Base-by-base conservation (phyloP, 2,888 invertebrate species). In the Andrena fulva region DNA sequence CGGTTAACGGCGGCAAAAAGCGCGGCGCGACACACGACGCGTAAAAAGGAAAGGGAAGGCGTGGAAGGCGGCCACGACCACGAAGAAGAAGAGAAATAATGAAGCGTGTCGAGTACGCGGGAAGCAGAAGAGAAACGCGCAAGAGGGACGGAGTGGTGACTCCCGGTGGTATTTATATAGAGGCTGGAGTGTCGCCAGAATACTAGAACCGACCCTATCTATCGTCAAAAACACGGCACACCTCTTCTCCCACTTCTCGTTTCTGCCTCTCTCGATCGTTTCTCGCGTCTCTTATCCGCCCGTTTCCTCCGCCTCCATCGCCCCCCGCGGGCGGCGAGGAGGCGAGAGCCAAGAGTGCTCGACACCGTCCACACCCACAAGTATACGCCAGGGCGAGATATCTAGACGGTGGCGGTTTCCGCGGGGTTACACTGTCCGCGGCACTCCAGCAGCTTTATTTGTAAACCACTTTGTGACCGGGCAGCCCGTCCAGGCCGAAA, bases 181-280 rank as follows among this genome's bases (percentile, higher is more conserved):
- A 89, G 89, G 82, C 90, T 93, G 93, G 93, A 93, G 90, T 90
- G 91, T 87, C 90, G 93, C 93, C 94, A 93, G 93, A 93, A 93
- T 91, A 90, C 92, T 91, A 89, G 91, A 90, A 90, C 88, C 90
- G 90, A 90, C 89, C 92, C 91, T 91, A 92, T 91, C 92, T 92
- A 91, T 91, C 92, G 91, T 89, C 87, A 81, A 86, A 79, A 90
- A 87, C 89, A 88, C 84, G 80, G 52, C 85, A 50, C 86, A 70
- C 82, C 71, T 77, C 83, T 70, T 75, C 80, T 66, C 64, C 72
- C 68, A 64, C 60, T 64, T 29, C 67, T 31, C 67, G 62, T 68
- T 62, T 81, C 80, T 68, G 27, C 62, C 68, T 85, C 83, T 48
- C 71, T 76, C 72, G 56, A 69, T 78, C 75, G 54, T 64, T 42